These are phyloP conservation scores for Callaeas wilsoni DNA, from an alignment of 2,113 vertebrate genomes.

Conservation along the genomic window DNA sequence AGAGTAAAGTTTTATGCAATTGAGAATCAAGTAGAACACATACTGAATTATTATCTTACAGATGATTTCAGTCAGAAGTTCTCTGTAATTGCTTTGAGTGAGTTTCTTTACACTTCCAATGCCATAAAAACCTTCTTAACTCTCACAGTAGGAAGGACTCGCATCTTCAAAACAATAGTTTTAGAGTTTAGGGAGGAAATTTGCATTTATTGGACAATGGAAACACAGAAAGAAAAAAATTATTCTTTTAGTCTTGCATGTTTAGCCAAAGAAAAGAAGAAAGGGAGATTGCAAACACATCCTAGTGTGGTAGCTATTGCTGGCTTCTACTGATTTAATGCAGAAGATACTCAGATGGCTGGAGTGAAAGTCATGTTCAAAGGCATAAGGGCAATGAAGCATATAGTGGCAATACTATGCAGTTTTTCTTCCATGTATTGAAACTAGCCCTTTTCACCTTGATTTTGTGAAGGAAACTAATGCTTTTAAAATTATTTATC, in stretches of 20 bases:
- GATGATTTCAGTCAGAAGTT: not conserved
- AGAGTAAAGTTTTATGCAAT: not conserved
- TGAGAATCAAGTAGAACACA: not conserved
- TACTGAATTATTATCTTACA: not conserved
- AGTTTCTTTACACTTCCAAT: not conserved
- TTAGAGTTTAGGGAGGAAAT: not conserved
- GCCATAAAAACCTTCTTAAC: not conserved
- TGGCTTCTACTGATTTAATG: not conserved
- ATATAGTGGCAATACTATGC: not conserved
- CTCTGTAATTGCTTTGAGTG: not conserved
- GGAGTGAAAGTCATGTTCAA: not conserved
- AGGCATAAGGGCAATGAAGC: not conserved
- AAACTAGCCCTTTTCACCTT: not conserved
- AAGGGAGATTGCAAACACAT: not conserved
- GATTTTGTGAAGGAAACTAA: not conserved
- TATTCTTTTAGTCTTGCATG: not conserved
- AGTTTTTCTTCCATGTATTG: not conserved
- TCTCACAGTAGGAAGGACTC: not conserved
- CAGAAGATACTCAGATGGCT: not conserved
- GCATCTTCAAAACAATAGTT: not conserved
- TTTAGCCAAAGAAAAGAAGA: not conserved
- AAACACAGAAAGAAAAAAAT: not conserved
- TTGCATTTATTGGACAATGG: not conserved
- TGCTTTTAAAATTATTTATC: not conserved
- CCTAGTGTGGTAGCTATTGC: not conserved